A percentile compares a stretch with the other conserved stretches of the same genome.
Conservation (phyloP, 2,113 vertebrate species). For the Microtus oregoni region DNA sequence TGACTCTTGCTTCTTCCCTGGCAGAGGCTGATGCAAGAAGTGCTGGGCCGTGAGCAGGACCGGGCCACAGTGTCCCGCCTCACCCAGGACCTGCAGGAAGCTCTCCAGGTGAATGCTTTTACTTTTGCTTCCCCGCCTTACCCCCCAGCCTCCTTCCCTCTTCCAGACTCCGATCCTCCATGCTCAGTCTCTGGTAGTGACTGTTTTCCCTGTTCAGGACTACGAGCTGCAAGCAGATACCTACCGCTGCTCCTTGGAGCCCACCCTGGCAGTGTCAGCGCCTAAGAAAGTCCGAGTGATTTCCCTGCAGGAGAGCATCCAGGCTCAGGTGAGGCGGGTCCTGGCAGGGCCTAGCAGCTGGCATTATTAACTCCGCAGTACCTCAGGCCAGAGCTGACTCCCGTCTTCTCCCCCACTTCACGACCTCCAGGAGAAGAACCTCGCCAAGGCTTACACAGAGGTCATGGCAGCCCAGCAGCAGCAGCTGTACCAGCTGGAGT, state of each 20-base stretch:
- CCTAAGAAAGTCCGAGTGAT: slow-evolving; percentile 85
- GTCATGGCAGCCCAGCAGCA: slow-evolving; percentile 89
- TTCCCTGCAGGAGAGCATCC: slow-evolving; percentile 90
- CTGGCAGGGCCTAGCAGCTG: rapidly evolving
- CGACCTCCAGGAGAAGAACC: slow-evolving; percentile 89
- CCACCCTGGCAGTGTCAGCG: slow-evolving; percentile 76
- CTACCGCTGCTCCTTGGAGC: slow-evolving; percentile 91
- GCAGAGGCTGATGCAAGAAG: slow-evolving; percentile 93
- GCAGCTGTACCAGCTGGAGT: slow-evolving; percentile 91
- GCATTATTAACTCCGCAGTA: rapidly evolving
- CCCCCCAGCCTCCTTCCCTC: rapidly evolving
- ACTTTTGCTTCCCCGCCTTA: neutral
- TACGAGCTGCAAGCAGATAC: slow-evolving; percentile 91
- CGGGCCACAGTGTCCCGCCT: slow-evolving; percentile 87
- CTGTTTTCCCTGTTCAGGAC: slow-evolving; percentile 85
- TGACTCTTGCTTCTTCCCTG: slow-evolving; percentile 43
- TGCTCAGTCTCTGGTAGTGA: neutral
- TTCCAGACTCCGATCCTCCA: too few relatives aligned
- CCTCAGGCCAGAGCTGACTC: neutral
- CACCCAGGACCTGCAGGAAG: slow-evolving; percentile 90
- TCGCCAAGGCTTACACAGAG: slow-evolving; percentile 89
- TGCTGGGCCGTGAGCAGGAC: slow-evolving; percentile 91
- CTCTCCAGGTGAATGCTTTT: slow-evolving; percentile 89
- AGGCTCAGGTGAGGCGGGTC: slow-evolving; percentile 89
- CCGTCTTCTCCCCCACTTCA: neutral